A percentile compares a stretch with the other conserved stretches of the same genome.
phyloP scores from a whole-genome alignment of 2,113 vertebrate genomes.

The Odontophorus gujanensis region DNA sequence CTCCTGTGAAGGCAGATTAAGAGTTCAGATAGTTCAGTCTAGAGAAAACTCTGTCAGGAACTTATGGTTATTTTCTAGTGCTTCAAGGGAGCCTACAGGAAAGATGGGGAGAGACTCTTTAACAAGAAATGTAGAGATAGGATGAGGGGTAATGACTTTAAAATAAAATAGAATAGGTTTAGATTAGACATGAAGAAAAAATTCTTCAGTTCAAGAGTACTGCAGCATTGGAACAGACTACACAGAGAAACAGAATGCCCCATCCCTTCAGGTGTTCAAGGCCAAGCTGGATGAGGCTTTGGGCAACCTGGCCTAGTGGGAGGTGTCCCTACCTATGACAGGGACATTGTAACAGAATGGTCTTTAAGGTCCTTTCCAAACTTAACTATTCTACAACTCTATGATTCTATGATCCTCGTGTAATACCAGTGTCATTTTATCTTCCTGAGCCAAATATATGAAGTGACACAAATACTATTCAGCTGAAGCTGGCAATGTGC shows the following conservation, averaged over 20 bases:
- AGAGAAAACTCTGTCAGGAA: neutral
- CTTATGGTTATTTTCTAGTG: neutral
- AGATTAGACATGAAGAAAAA: neutral
- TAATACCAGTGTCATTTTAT: neutral
- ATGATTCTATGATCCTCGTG: neutral
- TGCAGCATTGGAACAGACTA: neutral
- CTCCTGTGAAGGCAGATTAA: neutral
- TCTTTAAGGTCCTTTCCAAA: neutral
- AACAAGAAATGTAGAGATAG: neutral
- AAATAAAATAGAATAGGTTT: neutral
- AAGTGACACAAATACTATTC: neutral
- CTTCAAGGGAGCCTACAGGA: neutral
- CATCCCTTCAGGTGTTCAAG: neutral
- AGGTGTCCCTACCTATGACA: neutral
- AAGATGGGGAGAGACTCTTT: neutral
- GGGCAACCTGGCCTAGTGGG: neutral
- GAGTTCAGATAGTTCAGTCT: neutral
- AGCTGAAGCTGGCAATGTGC: neutral
- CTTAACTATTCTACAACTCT: neutral
- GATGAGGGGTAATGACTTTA: neutral
- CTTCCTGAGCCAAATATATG: neutral
- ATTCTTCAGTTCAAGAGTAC: neutral
- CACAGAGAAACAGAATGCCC: neutral
- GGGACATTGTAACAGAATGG: neutral
- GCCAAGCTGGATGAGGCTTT: neutral